Base-by-base conservation (phyloP, 2,113 vertebrate genomes). In the Nanorana parkeri region DNA sequence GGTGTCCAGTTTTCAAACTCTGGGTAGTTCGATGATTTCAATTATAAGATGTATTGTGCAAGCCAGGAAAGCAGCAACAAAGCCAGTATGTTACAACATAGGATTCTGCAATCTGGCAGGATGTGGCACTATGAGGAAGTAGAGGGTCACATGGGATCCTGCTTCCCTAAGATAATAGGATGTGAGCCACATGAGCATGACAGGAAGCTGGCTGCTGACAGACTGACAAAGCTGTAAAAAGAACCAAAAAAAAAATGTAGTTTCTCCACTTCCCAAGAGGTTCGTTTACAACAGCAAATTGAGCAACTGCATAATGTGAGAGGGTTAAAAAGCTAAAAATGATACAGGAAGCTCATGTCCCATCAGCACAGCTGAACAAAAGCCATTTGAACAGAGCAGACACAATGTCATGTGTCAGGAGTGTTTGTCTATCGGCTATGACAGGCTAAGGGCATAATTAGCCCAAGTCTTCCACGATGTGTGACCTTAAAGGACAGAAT, bases 91-190 rank as follows among this genome's bases (percentile, higher is more conserved):
- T 81, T 81, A 41, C 61, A 55, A 58, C 61, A 66, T 24, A 32
- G 29, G 54, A 47, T n/a, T 24, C 68, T 17, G 26, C 26, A 64
- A 73, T 80, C 67, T 29, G 68, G 60, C 79, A 73, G 79, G 79
- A 81, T 73, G 68, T 73, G 26, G 28, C 47, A 29, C 60, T 54
- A 36, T 72, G 55, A 81, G 80, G 79, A 73, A 73, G 71, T 55
- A 19, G 17, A 61, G 28, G 36, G 51, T 67, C 69, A 81, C 61
- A 75, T 56, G 69, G 71, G 60, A 66, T 58, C 23, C 69, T 75
- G 80, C 60, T 74, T 75, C 69, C 69, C 61, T 29, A 20, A 66
- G 80, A 74, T 81, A 74, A 75, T 58, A 29, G 61, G 71, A 81
- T 66, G 36, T 36, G 41, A 73, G 60, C 68, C 41, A 19, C 60